These are phyloP conservation scores for Callipepla squamata DNA, from an alignment of 2,113 vertebrate genomes.

Conservation along the genomic window DNA sequence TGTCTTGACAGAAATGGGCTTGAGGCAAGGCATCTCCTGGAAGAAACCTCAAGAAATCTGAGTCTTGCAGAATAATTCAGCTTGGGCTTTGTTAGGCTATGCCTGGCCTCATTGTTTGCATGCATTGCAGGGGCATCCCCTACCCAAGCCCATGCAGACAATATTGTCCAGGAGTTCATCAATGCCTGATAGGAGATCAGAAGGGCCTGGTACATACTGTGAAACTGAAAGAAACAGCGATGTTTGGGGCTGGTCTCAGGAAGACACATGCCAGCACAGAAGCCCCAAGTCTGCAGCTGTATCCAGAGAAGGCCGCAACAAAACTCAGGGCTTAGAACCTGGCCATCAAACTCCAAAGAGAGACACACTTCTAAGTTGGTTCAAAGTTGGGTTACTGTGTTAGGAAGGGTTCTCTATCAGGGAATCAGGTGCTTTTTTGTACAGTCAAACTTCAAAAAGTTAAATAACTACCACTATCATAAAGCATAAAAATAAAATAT, in stretches of 20 bases:
- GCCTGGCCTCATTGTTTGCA: not conserved
- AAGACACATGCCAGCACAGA: not conserved
- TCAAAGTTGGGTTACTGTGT: not conserved
- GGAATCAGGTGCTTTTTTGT: not conserved
- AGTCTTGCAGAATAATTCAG: not conserved
- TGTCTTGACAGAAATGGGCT: not conserved
- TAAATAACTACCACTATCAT: not conserved
- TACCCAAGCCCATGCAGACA: not conserved
- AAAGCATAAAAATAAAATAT: constrained; percentile 22
- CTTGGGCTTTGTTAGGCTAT: not conserved
- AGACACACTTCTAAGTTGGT: fast-evolving
- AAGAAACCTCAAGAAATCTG: not conserved
- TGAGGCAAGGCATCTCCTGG: not conserved
- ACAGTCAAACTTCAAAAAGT: not conserved
- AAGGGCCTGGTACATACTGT: not conserved
- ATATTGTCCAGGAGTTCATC: not conserved
- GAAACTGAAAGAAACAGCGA: not conserved
- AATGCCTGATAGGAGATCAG: not conserved
- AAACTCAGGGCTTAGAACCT: not conserved
- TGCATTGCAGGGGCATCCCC: not conserved
- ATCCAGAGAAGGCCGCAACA: not conserved
- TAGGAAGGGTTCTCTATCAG: not conserved
- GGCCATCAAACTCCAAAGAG: not conserved
- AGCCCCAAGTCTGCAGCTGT: not conserved
- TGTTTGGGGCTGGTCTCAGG: not conserved